Evolutionary conservation across 2,797 vertebrate genomes (phyloP).

Genomic region (Cynodonichthys magdalenae): DNA sequence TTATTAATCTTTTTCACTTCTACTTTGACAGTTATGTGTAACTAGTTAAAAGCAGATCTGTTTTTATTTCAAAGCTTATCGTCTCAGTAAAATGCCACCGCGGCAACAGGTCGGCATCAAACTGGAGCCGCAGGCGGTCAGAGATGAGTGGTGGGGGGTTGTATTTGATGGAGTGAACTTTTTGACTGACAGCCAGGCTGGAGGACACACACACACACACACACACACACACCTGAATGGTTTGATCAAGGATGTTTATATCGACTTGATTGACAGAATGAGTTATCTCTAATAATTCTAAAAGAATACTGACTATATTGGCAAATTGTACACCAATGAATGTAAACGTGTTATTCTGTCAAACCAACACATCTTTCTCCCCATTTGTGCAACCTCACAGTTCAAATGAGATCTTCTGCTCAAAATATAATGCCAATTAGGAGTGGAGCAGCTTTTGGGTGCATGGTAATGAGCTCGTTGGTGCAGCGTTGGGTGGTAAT

Average conservation of each 20-base stretch:
- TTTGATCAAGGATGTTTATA: conserved; percentile 15
- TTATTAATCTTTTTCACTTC: not conserved
- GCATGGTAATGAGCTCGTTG: conserved; percentile 40
- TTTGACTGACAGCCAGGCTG: conserved; percentile 28
- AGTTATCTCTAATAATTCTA: conserved; percentile 46
- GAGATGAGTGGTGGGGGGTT: conserved; percentile 36
- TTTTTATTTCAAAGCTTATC: not conserved
- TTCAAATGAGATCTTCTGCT: conserved; percentile 19
- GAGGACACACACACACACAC: conserved; percentile 7
- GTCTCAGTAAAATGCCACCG: conserved; percentile 27
- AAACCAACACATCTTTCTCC: conserved; percentile 7
- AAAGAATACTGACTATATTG: conserved; percentile 7
- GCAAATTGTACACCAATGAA: not conserved
- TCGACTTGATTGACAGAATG: conserved; percentile 44
- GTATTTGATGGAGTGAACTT: conserved; percentile 42
- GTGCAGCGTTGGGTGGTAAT: conserved; percentile 2
- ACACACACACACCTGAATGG: conserved; percentile 1
- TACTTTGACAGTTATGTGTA: not conserved
- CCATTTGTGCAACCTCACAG: conserved; percentile 33
- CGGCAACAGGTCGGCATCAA: conserved; percentile 39
- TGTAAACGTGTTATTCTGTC: conserved; percentile 4
- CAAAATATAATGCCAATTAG: conserved; percentile 50
- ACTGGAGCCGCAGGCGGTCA: conserved; percentile 20
- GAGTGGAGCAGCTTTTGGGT: conserved; percentile 17
- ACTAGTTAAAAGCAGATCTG: conserved; percentile 1